These are phyloP conservation scores for Neosalanx taihuensis DNA, from an alignment of 2,797 vertebrate species.

Conservation along the genomic window DNA sequence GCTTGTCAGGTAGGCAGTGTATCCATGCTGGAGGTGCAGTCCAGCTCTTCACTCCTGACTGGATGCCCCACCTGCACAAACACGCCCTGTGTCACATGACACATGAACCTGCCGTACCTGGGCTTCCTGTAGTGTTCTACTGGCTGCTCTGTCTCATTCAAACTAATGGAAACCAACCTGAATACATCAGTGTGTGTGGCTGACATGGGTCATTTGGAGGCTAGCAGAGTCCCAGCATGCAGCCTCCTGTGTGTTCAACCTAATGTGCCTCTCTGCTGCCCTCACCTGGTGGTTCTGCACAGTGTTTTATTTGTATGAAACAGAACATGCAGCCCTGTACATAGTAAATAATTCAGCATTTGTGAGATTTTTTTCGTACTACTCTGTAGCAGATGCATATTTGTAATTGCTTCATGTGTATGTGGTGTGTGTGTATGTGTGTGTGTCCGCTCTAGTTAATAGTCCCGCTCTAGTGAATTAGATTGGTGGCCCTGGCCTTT, in stretches of 20 bases:
- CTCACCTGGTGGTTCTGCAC: constrained; percentile 48
- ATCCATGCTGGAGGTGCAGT: neutral
- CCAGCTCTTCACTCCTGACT: no score
- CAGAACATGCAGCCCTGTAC: no score
- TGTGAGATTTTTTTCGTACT: neutral
- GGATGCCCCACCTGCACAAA: no score
- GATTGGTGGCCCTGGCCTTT: constrained; percentile 39
- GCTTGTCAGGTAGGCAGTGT: no score
- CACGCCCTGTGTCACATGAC: no score
- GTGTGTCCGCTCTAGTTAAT: neutral
- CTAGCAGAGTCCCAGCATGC: neutral
- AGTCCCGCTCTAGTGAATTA: constrained; percentile 18
- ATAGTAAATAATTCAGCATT: no score
- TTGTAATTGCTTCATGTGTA: neutral
- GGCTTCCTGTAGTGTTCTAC: no score
- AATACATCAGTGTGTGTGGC: constrained; percentile 6
- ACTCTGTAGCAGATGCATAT: neutral
- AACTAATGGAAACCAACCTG: no score
- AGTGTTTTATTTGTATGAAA: constrained; percentile 21
- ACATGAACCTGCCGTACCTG: no score
- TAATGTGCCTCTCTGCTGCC: constrained; percentile 62
- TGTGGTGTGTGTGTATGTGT: neutral
- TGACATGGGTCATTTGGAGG: constrained; percentile 19
- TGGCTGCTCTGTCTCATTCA: no score
- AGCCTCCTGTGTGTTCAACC: constrained; percentile 10